Percentiles rank a stretch among this genome's conserved stretches.
phyloP scores from a whole-genome alignment of 2,888 invertebrate genomes.

The Plebejus anna region DNA sequence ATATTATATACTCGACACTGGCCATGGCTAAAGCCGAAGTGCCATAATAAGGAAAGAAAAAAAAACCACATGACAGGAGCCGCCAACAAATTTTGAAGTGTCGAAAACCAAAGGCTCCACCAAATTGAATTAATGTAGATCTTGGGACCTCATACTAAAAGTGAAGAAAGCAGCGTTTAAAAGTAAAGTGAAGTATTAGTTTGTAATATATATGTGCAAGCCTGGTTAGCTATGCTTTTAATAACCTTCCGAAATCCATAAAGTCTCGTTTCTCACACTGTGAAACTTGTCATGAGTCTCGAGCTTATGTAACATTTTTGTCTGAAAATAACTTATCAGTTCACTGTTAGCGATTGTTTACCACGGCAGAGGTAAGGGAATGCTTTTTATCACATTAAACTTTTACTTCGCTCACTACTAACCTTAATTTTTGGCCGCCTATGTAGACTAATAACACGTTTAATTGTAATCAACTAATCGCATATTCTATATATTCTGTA shows the following conservation, averaged over 20 bases:
- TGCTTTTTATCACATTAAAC: slow-evolving; percentile 35
- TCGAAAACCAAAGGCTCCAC: slow-evolving; percentile 39
- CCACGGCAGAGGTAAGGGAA: slow-evolving; percentile 66
- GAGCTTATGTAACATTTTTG: slow-evolving; percentile 73
- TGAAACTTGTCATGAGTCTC: slow-evolving; percentile 64
- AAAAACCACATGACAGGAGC: slow-evolving; percentile 40
- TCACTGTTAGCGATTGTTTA: slow-evolving; percentile 62
- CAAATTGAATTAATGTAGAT: slow-evolving; percentile 70
- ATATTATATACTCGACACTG: no score
- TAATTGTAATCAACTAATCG: neutral
- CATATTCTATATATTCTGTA: neutral
- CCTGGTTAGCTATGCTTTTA: slow-evolving; percentile 55
- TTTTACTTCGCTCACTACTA: slow-evolving; percentile 42
- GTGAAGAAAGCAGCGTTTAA: slow-evolving; percentile 56
- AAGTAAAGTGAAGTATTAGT: slow-evolving; percentile 69
- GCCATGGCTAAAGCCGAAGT: no score
- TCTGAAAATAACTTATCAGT: slow-evolving; percentile 59
- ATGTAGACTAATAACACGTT: neutral
- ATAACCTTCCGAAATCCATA: slow-evolving; percentile 56
- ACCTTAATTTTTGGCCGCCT: slow-evolving; percentile 52
- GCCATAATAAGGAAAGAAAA: slow-evolving; percentile 33
- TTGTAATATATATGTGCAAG: slow-evolving; percentile 50
- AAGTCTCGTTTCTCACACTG: slow-evolving; percentile 50
- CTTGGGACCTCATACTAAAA: slow-evolving; percentile 58
- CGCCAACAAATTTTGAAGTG: slow-evolving; percentile 43